Percentiles rank a stretch among this genome's conserved stretches.
These are phyloP conservation scores for Yoshiicerus persimilis DNA, from an alignment of 1,140 invertebrate species.

Conservation along the genomic window DNA sequence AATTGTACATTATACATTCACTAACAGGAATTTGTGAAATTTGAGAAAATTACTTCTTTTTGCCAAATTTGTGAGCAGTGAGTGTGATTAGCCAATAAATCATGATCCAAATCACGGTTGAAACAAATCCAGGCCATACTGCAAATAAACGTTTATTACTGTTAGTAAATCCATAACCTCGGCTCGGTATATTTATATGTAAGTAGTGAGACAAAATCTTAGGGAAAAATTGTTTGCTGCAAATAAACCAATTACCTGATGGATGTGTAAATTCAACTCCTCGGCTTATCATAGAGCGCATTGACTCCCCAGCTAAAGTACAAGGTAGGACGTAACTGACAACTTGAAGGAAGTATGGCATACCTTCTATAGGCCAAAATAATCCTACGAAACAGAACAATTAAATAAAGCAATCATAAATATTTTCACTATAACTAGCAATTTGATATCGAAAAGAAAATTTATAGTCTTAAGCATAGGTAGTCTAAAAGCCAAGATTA, in stretches of 20 bases:
- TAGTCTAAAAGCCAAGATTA: not conserved
- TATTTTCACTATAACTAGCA: too few relatives aligned
- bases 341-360: slow-evolving; percentile 74
- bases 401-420: too few relatives aligned
- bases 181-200: too few relatives aligned
- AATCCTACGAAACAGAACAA: slow-evolving; percentile 62
- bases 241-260: too few relatives aligned
- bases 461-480: too few relatives aligned
- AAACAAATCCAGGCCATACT: slow-evolving; percentile 30
- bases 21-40: too few relatives aligned
- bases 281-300: slow-evolving; percentile 82
- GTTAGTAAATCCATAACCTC: too few relatives aligned
- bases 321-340: slow-evolving; percentile 81
- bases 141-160: too few relatives aligned
- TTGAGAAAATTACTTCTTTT: not conserved
- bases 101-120: not conserved
- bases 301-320: slow-evolving; percentile 85
- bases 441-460: too few relatives aligned
- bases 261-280: slow-evolving; percentile 71
- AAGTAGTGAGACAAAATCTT: too few relatives aligned
- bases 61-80: not conserved
- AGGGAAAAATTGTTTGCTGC: too few relatives aligned
- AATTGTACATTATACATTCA: too few relatives aligned
- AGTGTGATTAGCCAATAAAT: slow-evolving; percentile 6
- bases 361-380: slow-evolving; percentile 88